phyloP scores from a whole-genome alignment of 2,113 vertebrate species.

The Ptyas mucosa region DNA sequence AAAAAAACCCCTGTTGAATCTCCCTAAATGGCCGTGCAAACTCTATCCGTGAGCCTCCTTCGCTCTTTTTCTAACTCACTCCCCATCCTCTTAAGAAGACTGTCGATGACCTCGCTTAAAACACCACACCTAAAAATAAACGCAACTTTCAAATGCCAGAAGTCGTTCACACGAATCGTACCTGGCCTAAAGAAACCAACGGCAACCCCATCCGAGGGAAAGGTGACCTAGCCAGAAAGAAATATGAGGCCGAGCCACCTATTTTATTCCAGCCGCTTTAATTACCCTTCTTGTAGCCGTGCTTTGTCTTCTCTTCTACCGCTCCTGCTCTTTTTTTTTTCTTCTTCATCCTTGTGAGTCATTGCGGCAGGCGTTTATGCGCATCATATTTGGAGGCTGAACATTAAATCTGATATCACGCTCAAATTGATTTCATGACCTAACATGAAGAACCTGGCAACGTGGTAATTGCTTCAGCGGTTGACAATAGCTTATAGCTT shows the following conservation, averaged over 20 bases:
- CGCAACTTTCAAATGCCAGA: not conserved
- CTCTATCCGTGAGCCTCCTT: not conserved
- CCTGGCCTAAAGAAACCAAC: not conserved
- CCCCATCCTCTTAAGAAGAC: not conserved
- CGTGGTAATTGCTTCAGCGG: slow-evolving; percentile 19
- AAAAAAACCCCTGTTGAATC: not conserved
- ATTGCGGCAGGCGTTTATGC: not conserved
- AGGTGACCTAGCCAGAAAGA: not conserved
- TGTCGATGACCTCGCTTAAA: not conserved
- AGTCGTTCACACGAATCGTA: not conserved
- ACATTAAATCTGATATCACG: slow-evolving; percentile 23
- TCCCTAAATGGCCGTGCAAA: not conserved
- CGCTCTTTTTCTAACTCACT: not conserved
- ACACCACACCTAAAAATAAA: not conserved
- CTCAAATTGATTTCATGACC: slow-evolving; percentile 15
- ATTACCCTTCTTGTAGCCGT: not conserved
- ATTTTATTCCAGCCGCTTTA: not conserved
- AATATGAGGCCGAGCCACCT: not conserved
- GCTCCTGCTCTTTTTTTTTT: not conserved
- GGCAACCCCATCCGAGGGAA: not conserved
- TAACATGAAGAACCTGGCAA: slow-evolving; percentile 14
- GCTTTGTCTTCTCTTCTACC: not conserved
- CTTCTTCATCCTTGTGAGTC: not conserved
- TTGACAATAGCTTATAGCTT: slow-evolving; percentile 23
- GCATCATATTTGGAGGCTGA: not conserved